Percentiles rank a stretch among this genome's conserved stretches.
These are phyloP conservation scores for Drosophila dives DNA, from an alignment of 2,888 invertebrate species.

Conservation along the genomic window DNA sequence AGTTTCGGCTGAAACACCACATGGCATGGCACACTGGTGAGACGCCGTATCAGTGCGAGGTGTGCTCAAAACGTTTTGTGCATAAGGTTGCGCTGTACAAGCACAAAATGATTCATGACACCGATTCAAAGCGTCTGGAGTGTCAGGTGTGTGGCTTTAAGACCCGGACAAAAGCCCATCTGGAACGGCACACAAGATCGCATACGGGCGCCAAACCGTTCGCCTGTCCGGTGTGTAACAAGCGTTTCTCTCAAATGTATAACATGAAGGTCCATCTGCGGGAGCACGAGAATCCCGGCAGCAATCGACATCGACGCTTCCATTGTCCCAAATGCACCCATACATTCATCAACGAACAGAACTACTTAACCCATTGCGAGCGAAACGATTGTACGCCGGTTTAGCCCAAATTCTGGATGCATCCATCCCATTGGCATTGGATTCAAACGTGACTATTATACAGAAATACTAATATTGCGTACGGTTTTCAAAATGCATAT, in stretches of 20 bases:
- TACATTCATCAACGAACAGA: slow-evolving; percentile 73
- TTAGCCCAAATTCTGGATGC: slow-evolving; percentile 24
- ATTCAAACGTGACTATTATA: slow-evolving; percentile 19
- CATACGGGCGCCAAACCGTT: slow-evolving; percentile 84
- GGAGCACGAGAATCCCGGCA: slow-evolving; percentile 73
- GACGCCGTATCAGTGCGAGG: slow-evolving; percentile 73
- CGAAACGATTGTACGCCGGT: slow-evolving; percentile 63
- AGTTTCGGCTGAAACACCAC: slow-evolving; percentile 70
- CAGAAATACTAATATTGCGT: slow-evolving; percentile 16
- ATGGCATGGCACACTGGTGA: slow-evolving; percentile 79
- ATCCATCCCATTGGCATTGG: slow-evolving; percentile 5
- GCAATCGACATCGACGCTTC: slow-evolving; percentile 68
- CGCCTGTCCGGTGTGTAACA: slow-evolving; percentile 71
- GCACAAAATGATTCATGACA: slow-evolving; percentile 80
- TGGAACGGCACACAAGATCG: slow-evolving; percentile 85
- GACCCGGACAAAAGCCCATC: slow-evolving; percentile 85
- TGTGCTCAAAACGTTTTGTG: slow-evolving; percentile 73
- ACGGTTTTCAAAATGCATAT: background rate
- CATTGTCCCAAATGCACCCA: slow-evolving; percentile 73
- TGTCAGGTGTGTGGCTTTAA: slow-evolving; percentile 83
- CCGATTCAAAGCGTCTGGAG: slow-evolving; percentile 68
- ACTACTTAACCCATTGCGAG: slow-evolving; percentile 62
- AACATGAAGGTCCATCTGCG: slow-evolving; percentile 75
- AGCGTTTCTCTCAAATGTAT: slow-evolving; percentile 76
- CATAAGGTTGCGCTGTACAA: slow-evolving; percentile 76